Evolutionary conservation across 2,797 vertebrate genomes (phyloP).

Genomic region (Acanthurus leucopareius): DNA sequence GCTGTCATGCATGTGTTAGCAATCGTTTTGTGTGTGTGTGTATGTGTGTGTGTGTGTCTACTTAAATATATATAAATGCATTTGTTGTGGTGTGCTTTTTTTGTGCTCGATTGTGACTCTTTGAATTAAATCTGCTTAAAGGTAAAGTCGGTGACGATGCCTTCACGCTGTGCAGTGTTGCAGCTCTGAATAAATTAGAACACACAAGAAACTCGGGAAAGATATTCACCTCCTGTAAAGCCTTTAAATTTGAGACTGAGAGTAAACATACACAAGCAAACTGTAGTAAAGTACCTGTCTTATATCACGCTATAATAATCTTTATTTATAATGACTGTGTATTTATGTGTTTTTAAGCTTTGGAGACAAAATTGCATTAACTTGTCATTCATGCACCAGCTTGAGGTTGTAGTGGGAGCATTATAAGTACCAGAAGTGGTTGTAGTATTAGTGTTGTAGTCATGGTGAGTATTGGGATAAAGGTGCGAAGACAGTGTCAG

Average conservation of each 20-base stretch:
- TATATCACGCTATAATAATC: background rate
- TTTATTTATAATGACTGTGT: background rate
- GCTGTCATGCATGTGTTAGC: constrained; percentile 42
- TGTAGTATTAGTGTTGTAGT: background rate
- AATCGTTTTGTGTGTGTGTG: constrained; percentile 24
- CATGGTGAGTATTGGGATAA: constrained; percentile 21
- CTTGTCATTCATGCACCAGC: background rate
- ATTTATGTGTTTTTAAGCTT: background rate
- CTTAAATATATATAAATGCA: background rate
- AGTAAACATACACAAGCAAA: background rate
- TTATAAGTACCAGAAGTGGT: background rate
- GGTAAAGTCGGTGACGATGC: background rate
- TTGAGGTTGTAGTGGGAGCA: background rate
- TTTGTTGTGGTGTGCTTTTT: background rate
- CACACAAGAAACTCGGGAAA: constrained; percentile 11
- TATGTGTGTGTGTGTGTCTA: background rate
- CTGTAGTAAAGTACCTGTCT: background rate
- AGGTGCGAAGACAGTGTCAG: constrained; percentile 12
- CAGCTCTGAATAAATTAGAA: constrained; percentile 9
- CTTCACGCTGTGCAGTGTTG: background rate
- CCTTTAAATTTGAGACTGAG: background rate
- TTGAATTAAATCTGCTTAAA: constrained; percentile 13
- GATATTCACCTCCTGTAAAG: background rate
- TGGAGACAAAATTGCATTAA: constrained; percentile 7
- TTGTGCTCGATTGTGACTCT: constrained; percentile 1